Evolutionary conservation across 2,113 vertebrate genomes (phyloP), one percentile per base, ranked within the genome.

Genomic region (Hoplias malabaricus): DNA sequence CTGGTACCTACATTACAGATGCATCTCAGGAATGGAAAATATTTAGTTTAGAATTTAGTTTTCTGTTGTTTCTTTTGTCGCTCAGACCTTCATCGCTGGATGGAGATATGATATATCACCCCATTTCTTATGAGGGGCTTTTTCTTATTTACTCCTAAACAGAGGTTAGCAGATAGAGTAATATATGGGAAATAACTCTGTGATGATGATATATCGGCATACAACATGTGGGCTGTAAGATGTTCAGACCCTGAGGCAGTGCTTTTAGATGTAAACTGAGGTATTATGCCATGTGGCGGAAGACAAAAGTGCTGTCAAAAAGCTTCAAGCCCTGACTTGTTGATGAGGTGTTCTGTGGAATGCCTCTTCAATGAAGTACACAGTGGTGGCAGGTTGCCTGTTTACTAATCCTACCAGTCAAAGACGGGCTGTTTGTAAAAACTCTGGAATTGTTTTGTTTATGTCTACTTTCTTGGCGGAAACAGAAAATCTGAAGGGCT

Each of bases 271-370:
- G 33, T 40, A 53, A 31, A 54, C 54, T 23, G 21, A 48, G 7
- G 27, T 54, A 21, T 48, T 38, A 29, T 67, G 50, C 21, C 61
- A 29, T 54, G 40, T 72, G 29, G 50, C 23, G 27, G 40, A 77
- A 73, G 57, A 75, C 68, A 38, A 80, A 75, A 80, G 78, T 70
- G 33, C 65, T 78, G 72, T 77, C 36, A 29, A 77, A 69, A 53
- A 4, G 25, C 50, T 78, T 63, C 81, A 43, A 67, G 79, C 36
- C 77, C 40, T 2, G 34, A 80, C 83, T 73, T 77, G 81, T 31
- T 73, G 61, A 53, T 68, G 48, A 75, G 69, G 66, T 38, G 46
- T 78, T 72, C 57, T 33, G 12, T 16, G 1, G 46, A 66, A 74
- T 67, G 50, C 34, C 33, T 72, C 21, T 78, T 56, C n/a, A 23